phyloP scores from a whole-genome alignment of 2,797 vertebrate genomes.

The Dicrostonyx torquatus region DNA sequence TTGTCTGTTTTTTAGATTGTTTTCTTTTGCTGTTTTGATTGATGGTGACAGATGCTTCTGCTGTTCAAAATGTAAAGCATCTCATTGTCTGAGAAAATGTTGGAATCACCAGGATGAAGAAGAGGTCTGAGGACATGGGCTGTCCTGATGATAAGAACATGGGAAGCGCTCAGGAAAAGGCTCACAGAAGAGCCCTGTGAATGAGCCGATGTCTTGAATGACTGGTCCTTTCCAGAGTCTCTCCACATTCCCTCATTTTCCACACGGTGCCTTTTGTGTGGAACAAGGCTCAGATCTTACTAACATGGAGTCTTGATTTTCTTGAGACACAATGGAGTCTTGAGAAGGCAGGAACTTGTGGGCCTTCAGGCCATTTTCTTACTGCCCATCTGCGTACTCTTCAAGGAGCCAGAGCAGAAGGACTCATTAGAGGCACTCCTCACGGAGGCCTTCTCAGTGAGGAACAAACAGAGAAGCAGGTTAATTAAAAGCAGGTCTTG shows the following conservation, averaged over 20 bases:
- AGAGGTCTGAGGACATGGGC: neutral
- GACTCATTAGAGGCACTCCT: neutral
- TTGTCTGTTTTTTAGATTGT: neutral
- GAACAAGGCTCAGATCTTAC: neutral
- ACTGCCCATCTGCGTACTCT: neutral
- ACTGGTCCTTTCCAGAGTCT: neutral
- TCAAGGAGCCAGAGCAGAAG: neutral
- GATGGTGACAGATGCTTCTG: neutral
- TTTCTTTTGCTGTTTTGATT: neutral
- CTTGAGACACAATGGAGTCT: neutral
- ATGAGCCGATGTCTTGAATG: neutral
- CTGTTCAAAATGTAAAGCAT: neutral
- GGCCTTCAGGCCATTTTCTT: neutral
- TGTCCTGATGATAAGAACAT: neutral
- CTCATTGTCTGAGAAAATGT: neutral
- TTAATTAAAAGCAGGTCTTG: constrained; percentile 69
- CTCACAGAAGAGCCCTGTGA: neutral
- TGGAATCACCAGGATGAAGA: neutral
- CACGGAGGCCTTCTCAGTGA: neutral
- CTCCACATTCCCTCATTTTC: neutral
- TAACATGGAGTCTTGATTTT: neutral
- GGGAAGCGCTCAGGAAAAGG: neutral
- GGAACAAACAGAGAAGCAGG: constrained; percentile 20
- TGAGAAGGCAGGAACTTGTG: neutral
- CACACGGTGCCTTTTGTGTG: neutral